Evolutionary conservation across 2,888 invertebrate species (phyloP).

Genomic region (Dione juno): DNA sequence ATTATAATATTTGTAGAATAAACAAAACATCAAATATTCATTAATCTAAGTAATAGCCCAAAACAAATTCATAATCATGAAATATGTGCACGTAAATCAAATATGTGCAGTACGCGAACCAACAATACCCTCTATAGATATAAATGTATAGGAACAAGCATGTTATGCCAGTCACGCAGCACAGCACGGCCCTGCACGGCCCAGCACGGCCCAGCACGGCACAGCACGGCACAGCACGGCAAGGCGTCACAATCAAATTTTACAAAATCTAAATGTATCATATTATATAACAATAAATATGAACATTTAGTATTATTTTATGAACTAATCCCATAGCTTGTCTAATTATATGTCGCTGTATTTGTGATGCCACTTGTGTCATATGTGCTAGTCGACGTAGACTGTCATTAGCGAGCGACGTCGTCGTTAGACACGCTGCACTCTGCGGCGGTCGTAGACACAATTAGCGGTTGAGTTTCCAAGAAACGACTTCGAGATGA

Average conservation of each 20-base stretch:
- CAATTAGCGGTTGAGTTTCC: slow-evolving; percentile 34
- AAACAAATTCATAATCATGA: neutral
- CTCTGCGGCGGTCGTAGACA: slow-evolving; percentile 28
- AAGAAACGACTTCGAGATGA: slow-evolving; percentile 32
- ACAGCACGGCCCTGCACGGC: too few species aligned
- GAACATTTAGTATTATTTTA: too few species aligned
- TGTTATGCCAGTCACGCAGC: neutral
- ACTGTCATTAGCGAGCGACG: slow-evolving; percentile 23
- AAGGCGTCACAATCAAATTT: too few species aligned
- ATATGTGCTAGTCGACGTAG: neutral
- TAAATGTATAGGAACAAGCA: neutral
- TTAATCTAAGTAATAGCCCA: neutral
- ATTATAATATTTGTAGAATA: neutral
- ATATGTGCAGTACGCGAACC: neutral
- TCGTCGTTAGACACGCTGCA: slow-evolving; percentile 2
- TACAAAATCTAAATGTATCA: too few species aligned
- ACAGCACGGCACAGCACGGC: too few species aligned
- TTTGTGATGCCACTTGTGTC: neutral
- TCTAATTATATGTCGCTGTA: neutral
- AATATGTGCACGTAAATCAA: neutral
- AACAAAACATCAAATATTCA: neutral
- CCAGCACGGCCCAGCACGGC: too few species aligned
- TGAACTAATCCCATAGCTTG: too few species aligned
- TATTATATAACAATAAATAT: too few species aligned
- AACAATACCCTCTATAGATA: neutral